A percentile compares a stretch with the other conserved stretches of the same genome.
These are phyloP conservation scores for Anastrepha ludens DNA, from an alignment of 1,140 invertebrate genomes.

Conservation along the genomic window DNA sequence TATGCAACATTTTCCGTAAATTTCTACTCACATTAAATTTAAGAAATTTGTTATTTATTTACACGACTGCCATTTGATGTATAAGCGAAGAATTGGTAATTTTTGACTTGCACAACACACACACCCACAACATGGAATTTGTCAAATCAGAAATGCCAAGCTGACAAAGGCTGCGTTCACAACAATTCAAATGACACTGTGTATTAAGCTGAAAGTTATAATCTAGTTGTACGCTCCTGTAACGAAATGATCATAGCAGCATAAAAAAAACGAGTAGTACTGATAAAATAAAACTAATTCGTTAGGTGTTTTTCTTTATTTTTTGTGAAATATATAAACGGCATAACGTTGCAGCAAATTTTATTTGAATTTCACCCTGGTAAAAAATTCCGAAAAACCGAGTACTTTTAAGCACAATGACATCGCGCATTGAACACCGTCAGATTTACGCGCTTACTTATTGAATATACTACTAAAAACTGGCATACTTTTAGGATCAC, in stretches of 20 bases:
- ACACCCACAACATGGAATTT: background rate
- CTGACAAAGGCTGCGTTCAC: background rate
- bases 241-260: too few relatives aligned
- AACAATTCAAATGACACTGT: background rate
- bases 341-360: too few relatives aligned
- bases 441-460: constrained; percentile 27
- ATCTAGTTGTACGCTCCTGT: too few relatives aligned
- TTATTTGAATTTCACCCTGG: too few relatives aligned
- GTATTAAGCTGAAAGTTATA: background rate
- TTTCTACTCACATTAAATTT: constrained; percentile 38
- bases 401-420: background rate
- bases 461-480: constrained; percentile 24
- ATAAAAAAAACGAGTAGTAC: too few relatives aligned
- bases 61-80: constrained; percentile 45
- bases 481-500: constrained; percentile 47
- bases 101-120: constrained; percentile 14
- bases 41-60: constrained; percentile 32
- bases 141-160: constrained; percentile 33
- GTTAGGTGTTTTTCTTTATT: too few relatives aligned
- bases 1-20: background rate
- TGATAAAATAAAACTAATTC: too few relatives aligned
- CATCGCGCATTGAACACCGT: background rate
- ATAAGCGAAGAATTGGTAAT: constrained; percentile 12
- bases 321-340: too few relatives aligned
- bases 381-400: background rate